phyloP scores from a whole-genome alignment of 2,797 vertebrate genomes.

The Poeciliopsis paucimaculata region DNA sequence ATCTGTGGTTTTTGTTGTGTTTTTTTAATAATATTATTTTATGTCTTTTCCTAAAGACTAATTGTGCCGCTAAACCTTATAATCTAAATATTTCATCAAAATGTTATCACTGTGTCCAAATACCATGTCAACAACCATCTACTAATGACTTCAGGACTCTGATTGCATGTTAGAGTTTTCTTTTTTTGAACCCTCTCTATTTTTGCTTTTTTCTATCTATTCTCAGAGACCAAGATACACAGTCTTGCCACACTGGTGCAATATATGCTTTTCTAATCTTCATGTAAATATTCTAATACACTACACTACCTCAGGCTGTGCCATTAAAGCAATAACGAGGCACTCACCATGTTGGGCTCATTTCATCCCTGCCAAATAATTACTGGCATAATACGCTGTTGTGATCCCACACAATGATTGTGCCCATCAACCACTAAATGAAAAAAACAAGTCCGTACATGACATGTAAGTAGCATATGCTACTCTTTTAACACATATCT shows the following conservation, averaged over 20 bases:
- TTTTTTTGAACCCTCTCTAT: background rate
- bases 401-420: constrained; percentile 36
- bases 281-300: constrained; percentile 11
- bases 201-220: background rate
- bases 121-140: constrained; percentile 22
- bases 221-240: background rate
- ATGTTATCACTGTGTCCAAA: constrained; percentile 13
- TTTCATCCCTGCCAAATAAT: constrained; percentile 32
- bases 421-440: constrained; percentile 26
- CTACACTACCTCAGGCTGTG: constrained; percentile 7
- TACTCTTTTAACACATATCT: background rate
- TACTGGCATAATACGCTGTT: background rate
- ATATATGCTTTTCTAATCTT: background rate
- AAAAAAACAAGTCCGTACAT: background rate
- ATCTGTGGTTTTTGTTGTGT: background rate
- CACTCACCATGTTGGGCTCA: constrained; percentile 40
- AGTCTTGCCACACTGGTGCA: background rate
- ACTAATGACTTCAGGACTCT: constrained; percentile 4
- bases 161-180: background rate
- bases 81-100: constrained; percentile 16
- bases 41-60: background rate
- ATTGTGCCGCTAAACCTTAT: background rate
- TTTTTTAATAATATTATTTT: background rate
- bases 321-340: constrained; percentile 53
- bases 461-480: background rate